Evolutionary conservation across 2,113 vertebrate species (phyloP), one percentile per base, ranked within the genome.

Genomic region (Triplophysa dalaica): DNA sequence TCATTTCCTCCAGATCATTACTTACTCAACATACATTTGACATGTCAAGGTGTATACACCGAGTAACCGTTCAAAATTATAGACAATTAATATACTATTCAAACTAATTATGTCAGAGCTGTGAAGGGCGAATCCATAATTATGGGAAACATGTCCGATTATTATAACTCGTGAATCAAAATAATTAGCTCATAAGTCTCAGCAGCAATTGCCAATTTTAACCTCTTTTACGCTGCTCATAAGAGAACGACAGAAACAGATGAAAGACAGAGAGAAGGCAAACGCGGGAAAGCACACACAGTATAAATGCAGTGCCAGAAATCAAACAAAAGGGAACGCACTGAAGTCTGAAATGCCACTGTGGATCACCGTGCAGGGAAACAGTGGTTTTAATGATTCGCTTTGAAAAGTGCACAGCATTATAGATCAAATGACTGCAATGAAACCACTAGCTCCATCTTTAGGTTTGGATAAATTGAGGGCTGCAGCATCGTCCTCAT

Each of bases 111-210:
- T 58, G 60, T 45, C 66, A 43, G 63, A 41, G 41, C 52, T 48
- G 21, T 68, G 48, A 83, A 52, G 67, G 58, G n/a, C 58, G 38
- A 24, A 68, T 26, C 52, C 19, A 9, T 62, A 79, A 69, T 75
- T 75, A 75, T 78, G 43, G 63, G 81, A 45, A 82, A 82, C 56
- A 45, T n/a, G 33, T 70, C 63, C 56, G 29, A 63, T 58, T 82
- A 22, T 52, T 68, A 61, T 61, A 50, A 75, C 70, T 75, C 24
- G 64, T 82, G 54, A 79, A 52, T 26, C 43, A 52, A 33, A 62
- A 75, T 74, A 41, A 83, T 79, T 75, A 62, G 54, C 45, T 67
- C 54, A 54, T 50, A 68, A 75, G 14, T 17, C 50, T 64, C 29
- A 43, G 80, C 48, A 65, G 50, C 50, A 45, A 66, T 50, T 26